Evolutionary conservation across 2,888 invertebrate species (phyloP), one percentile per base, ranked within the genome.

Genomic region (Drosophila emarginata): DNA sequence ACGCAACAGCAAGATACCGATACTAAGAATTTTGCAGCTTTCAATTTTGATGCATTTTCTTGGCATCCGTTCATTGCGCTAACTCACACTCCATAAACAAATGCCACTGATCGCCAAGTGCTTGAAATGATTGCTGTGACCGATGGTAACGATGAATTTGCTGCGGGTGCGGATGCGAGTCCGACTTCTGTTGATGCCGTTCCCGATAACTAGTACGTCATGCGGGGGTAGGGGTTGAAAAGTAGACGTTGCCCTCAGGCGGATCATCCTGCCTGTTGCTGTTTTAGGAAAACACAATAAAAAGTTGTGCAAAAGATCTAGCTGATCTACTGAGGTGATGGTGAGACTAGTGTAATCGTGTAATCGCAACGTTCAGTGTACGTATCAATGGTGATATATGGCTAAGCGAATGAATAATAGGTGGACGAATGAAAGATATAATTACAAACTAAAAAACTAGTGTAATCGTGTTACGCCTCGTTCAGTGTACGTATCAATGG

Each of bases 71-170:
- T 26, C 40, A 62, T 61, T 60, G 61, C 60, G 51, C 57, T 69
- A 68, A 89, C 89, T 90, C 90, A 90, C 90, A 77, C 89, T 90
- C 90, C 90, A 90, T 90, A 67, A 87, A 89, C 58, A 90, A 77
- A 64, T 78, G 88, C 90, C 90, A 90, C 37, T 85, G 66, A 67
- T 77, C 45, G 59, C 45, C 67, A 36, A 71, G 62, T 51, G 53
- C 58, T 69, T 64, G 64, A 58, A 62, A 50, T 50, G 59, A 54
- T 63, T 61, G 68, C 53, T 60, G 11, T 65, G 60, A 56, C 14
- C 23, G 37, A 64, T 45, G 67, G 23, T 59, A 64, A 4, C 45
- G 18, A 45, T 45, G 45, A 4, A 32, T 57, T 15, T 62, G 61
- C 15, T 72, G 63, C 39, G 51, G 65, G 57, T 69, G 67, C 15